phyloP scores from a whole-genome alignment of 2,888 invertebrate genomes.

The Diplazon laetatorius region DNA sequence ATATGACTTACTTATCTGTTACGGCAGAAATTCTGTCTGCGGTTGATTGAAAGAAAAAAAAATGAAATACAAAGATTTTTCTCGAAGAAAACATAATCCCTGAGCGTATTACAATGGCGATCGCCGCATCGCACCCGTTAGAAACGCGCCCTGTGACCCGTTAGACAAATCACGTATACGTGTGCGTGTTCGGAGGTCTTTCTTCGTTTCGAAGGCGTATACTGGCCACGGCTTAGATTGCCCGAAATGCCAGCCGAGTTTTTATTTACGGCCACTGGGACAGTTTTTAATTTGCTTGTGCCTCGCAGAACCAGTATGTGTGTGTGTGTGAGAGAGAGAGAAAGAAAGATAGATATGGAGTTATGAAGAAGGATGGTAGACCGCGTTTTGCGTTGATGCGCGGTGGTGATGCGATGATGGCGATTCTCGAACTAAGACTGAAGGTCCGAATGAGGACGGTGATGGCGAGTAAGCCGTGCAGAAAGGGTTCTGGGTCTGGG shows the following conservation, averaged over 20 bases:
- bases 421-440: constrained; percentile 54
- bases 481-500: constrained; percentile 61
- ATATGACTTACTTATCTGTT: no score
- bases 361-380: constrained; percentile 63
- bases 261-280: constrained; percentile 82
- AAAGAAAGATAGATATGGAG: no score
- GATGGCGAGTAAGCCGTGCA: constrained; percentile 62
- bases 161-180: constrained; percentile 76
- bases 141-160: constrained; percentile 70
- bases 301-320: constrained; percentile 71
- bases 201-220: constrained; percentile 73
- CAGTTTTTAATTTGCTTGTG: constrained; percentile 82
- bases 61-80: no score
- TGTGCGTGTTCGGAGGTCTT: constrained; percentile 79
- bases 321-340: constrained; percentile 71
- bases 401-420: constrained; percentile 53
- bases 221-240: constrained; percentile 74
- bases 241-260: constrained; percentile 79
- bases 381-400: constrained; percentile 56
- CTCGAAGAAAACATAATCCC: no score
- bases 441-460: constrained; percentile 50
- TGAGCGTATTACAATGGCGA: no score
- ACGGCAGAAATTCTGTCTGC: no score
- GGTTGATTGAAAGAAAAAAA: no score
- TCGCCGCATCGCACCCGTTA: constrained; percentile 2